Evolutionary conservation across 2,797 vertebrate genomes (phyloP).

Genomic region (Pseudocheirus occidentalis): DNA sequence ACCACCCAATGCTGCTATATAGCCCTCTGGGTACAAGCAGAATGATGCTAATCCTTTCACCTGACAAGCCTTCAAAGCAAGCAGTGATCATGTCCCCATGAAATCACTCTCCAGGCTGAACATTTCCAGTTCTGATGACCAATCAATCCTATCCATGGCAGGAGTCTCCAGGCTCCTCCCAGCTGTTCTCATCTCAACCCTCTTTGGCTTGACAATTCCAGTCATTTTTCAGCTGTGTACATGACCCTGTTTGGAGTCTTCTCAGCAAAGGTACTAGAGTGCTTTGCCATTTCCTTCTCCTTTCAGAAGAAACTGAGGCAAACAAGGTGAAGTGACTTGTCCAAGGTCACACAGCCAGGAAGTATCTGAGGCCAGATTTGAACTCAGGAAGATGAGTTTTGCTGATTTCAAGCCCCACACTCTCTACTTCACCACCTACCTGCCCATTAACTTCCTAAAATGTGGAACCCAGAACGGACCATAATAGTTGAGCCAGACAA

Average conservation of each 20-base stretch:
- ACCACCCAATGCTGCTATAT: not conserved
- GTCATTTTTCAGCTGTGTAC: not conserved
- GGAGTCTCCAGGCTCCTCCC: not conserved
- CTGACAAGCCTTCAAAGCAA: not conserved
- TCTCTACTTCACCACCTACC: not conserved
- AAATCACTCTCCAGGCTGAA: not conserved
- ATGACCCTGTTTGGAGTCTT: not conserved
- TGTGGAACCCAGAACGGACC: not conserved
- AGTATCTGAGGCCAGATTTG: not conserved
- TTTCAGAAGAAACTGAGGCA: not conserved
- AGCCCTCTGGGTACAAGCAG: not conserved
- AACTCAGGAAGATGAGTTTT: not conserved
- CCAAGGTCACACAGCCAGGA: not conserved
- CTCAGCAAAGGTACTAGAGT: not conserved
- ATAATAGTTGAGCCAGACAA: not conserved
- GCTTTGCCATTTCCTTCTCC: not conserved
- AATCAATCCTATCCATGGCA: not conserved
- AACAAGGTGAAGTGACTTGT: not conserved
- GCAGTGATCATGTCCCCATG: not conserved
- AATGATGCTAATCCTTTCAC: not conserved
- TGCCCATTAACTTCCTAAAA: not conserved
- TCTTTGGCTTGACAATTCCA: not conserved
- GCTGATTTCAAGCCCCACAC: not conserved
- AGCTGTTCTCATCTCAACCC: not conserved
- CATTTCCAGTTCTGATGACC: not conserved